Evolutionary conservation across 1,140 invertebrate species (phyloP), one percentile per base, ranked within the genome.

Genomic region (Holotrichia oblita): DNA sequence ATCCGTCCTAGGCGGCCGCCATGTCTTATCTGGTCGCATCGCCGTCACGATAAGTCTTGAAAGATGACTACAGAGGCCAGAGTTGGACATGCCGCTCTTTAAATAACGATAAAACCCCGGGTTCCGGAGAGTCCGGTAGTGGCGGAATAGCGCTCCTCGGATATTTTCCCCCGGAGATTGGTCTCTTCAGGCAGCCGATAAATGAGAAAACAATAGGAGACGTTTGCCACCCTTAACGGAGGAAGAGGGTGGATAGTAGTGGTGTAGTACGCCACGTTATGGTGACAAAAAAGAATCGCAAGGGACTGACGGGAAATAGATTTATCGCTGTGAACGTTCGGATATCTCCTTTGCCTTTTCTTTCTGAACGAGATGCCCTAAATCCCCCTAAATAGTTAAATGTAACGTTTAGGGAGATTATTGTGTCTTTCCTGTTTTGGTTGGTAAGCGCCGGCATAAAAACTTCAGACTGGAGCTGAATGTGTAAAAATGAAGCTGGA

Each of bases 61-160:
- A 81, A 81, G 80, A 81, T 81, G 80, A 81, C 80, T 81, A 79
- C 79, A 40, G 77, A 80, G 79, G 80, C 77, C 79, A 77, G 79
- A 81, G 80, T 81, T 81, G 77, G 80, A 81, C 80, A 59, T 79
- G 76, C 40, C 69, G 76, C 80, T 81, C 79, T 81, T 79, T 81
- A 79, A 79, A 81, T 81, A 81, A 81, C 80, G 80, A 79, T 79
- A 78, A 81, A 81, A 76, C 73, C 75, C n/a, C n/a, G n/a, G n/a
- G 40, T 76, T 17, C 72, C 73, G 73, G 41, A 20, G n/a, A 64
- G 22, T n/a, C 7, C 61, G n/a, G 61, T 22, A 12, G 61, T n/a
- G 20, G 17, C 4, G 10, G 2, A 10, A 27, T 20, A 20, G 17
- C 12, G 34, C 24, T 73, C 14, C 40, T 34, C 40, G 3, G 72